Evolutionary conservation across 2,113 vertebrate species (phyloP).

Genomic region (Nycticorax nycticorax): DNA sequence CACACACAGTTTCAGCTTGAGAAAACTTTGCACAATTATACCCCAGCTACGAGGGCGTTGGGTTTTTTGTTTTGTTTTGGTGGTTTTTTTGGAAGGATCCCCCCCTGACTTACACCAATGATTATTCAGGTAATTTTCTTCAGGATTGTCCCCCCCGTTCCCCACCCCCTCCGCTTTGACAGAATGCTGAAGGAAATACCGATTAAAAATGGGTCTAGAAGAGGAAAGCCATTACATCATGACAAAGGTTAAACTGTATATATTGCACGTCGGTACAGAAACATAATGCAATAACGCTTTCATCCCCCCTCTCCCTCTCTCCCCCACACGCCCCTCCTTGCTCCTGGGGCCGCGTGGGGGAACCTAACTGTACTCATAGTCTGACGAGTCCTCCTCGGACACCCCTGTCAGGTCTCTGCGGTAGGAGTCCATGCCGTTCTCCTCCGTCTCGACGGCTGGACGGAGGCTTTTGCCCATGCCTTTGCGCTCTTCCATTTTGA

Average conservation of each 20-base stretch:
- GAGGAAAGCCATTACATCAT: slow-evolving; percentile 72
- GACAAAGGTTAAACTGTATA: slow-evolving; percentile 74
- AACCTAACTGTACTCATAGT: slow-evolving; percentile 83
- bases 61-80: not conserved
- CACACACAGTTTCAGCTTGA: slow-evolving; percentile 72
- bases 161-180: not conserved
- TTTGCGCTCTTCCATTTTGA: slow-evolving; percentile 89
- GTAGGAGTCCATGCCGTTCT: slow-evolving; percentile 72
- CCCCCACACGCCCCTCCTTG: not conserved
- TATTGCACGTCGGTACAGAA: slow-evolving; percentile 78
- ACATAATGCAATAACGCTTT: slow-evolving; percentile 60
- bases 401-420: slow-evolving; percentile 58
- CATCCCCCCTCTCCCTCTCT: not conserved
- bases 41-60: slow-evolving; percentile 34
- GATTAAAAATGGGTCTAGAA: slow-evolving; percentile 21
- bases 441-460: slow-evolving; percentile 34
- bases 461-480: slow-evolving; percentile 70
- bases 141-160: not conserved
- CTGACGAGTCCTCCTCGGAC: slow-evolving; percentile 83
- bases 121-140: slow-evolving; percentile 32
- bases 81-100: not conserved
- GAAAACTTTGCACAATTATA: slow-evolving; percentile 71
- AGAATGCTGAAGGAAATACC: not conserved
- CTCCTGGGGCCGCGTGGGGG: not conserved
- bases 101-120: slow-evolving; percentile 47